A percentile compares a stretch with the other conserved stretches of the same genome.
Evolutionary conservation across 2,113 vertebrate species (phyloP).

Genomic region (Noturus placidus): DNA sequence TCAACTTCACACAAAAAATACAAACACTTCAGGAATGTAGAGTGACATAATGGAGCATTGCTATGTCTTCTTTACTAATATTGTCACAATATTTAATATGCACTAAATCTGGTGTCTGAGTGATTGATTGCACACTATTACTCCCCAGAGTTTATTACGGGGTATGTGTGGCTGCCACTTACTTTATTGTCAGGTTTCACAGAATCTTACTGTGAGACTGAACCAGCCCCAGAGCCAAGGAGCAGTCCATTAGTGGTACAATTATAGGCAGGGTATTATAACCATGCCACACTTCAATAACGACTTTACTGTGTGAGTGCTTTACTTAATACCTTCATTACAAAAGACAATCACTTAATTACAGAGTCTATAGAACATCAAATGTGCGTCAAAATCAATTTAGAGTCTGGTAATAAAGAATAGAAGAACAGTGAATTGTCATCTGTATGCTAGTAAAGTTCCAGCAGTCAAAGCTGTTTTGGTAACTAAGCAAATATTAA

Average conservation of each 20-base stretch:
- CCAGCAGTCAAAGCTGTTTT: conserved; percentile 29
- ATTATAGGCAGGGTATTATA: conserved; percentile 52
- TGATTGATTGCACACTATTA: conserved; percentile 35
- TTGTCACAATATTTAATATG: background rate
- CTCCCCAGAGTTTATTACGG: conserved; percentile 28
- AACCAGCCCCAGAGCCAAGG: conserved; percentile 28
- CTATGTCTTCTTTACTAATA: background rate
- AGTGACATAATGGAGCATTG: background rate
- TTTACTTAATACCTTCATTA: conserved; percentile 58
- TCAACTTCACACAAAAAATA: background rate
- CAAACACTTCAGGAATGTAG: background rate
- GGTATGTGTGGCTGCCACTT: background rate
- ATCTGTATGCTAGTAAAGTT: conserved; percentile 25
- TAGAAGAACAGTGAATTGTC: conserved; percentile 33
- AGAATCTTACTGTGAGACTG: background rate
- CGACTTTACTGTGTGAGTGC: conserved; percentile 47
- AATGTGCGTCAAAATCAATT: conserved; percentile 53
- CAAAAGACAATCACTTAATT: conserved; percentile 57
- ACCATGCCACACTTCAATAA: conserved; percentile 49
- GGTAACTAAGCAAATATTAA: conserved; percentile 22
- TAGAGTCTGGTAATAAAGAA: conserved; percentile 35
- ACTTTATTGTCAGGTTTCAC: background rate
- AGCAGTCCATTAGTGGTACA: conserved; percentile 47
- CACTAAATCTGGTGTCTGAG: background rate
- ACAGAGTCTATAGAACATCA: conserved; percentile 51